A percentile compares a stretch with the other conserved stretches of the same genome.
phyloP scores from a whole-genome alignment of 2,888 invertebrate species.

The Hypomecis punctinalis region DNA sequence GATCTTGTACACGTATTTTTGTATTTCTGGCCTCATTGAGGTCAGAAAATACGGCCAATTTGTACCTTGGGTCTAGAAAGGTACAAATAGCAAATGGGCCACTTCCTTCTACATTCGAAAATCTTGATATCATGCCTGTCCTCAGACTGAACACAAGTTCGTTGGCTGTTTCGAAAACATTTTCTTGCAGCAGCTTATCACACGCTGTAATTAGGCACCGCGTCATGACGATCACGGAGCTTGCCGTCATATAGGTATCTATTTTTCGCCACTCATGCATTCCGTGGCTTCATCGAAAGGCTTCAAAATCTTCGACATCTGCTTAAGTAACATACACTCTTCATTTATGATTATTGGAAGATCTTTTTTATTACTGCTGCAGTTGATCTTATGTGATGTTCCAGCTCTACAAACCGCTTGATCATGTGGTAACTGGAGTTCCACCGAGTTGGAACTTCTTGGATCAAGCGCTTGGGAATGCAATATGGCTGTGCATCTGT shows the following conservation, averaged over 20 bases:
- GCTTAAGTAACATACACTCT: not conserved
- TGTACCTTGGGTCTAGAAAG: not conserved
- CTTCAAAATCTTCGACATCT: not conserved
- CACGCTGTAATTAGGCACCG: not conserved
- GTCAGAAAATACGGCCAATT: no score
- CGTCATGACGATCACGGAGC: constrained; percentile 2
- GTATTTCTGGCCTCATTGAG: not conserved
- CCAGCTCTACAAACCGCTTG: constrained; percentile 1
- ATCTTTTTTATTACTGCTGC: not conserved
- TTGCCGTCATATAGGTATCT: constrained; percentile 7
- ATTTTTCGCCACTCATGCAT: constrained; percentile 2
- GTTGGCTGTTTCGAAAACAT: not conserved
- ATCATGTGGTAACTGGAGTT: not conserved
- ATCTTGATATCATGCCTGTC: not conserved
- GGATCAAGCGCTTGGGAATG: constrained; percentile 3
- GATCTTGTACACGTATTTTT: not conserved
- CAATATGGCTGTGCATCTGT: not conserved
- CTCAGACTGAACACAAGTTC: not conserved
- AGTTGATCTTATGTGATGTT: not conserved
- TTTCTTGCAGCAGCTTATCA: not conserved
- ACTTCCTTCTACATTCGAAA: not conserved
- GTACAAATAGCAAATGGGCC: not conserved
- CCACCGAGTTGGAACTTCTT: constrained; percentile 7
- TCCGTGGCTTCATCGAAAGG: not conserved
- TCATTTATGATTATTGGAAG: not conserved